A percentile compares a stretch with the other conserved stretches of the same genome.
Evolutionary conservation across 2,888 invertebrate genomes (phyloP).

Genomic region (Pyrocoelia pectoralis): DNA sequence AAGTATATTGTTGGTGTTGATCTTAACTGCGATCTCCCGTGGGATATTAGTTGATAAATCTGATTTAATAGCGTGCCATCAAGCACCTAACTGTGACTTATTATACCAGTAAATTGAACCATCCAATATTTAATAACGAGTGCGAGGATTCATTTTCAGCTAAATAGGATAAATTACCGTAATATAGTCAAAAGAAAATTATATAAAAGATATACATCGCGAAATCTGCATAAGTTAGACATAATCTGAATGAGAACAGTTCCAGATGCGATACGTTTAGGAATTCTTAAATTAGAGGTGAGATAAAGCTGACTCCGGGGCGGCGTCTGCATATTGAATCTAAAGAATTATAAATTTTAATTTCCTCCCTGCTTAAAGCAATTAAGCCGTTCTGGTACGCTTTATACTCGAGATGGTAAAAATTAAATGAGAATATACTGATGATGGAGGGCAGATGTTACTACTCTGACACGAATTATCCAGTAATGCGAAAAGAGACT

Average conservation of each 20-base stretch:
- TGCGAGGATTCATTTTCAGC: constrained; percentile 11
- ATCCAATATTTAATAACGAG: constrained; percentile 26
- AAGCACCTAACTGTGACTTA: constrained; percentile 23
- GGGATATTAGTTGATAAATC: constrained; percentile 29
- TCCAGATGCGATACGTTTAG: constrained; percentile 51
- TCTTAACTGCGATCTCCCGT: constrained; percentile 17
- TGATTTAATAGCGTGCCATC: constrained; percentile 25
- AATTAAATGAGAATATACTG: constrained; percentile 38
- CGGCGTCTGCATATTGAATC: constrained; percentile 51
- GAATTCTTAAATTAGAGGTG: constrained; percentile 53
- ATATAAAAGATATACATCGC: constrained; percentile 29
- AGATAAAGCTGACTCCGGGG: constrained; percentile 41
- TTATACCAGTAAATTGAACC: constrained; percentile 21
- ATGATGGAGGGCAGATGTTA: constrained; percentile 41
- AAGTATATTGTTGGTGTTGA: constrained; percentile 4
- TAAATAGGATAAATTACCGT: constrained; percentile 17
- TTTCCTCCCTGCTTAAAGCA: constrained; percentile 54
- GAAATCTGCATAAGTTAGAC: constrained; percentile 53
- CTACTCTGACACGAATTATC: constrained; percentile 35
- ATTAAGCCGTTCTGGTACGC: constrained; percentile 51
- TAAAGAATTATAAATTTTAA: constrained; percentile 59
- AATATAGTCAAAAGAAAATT: constrained; percentile 24
- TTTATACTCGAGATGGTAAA: constrained; percentile 32
- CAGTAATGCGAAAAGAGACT: constrained; percentile 23
- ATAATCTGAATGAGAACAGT: constrained; percentile 51